These are phyloP conservation scores for Caprella mutica DNA, from an alignment of 2,888 invertebrate species.

Conservation along the genomic window DNA sequence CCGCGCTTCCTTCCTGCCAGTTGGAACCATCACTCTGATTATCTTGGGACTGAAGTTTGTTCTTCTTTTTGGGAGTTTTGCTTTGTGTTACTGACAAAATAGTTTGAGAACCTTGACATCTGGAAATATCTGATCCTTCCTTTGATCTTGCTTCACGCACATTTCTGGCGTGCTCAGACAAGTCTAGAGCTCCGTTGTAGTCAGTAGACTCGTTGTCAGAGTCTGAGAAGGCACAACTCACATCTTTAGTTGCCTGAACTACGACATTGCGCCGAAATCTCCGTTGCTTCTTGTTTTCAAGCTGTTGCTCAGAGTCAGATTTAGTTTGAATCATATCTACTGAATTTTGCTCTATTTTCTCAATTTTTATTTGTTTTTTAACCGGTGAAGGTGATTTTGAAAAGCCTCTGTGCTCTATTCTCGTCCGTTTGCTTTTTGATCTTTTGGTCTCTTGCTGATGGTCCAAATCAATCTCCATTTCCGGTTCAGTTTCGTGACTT, in stretches of 20 bases:
- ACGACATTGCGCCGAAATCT: conserved; percentile 5
- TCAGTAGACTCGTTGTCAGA: conserved; percentile 17
- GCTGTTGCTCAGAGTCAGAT: conserved; percentile 14
- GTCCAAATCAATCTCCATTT: conserved; percentile 17
- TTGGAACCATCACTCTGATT: background rate
- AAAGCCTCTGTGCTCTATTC: background rate
- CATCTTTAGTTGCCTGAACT: conserved; percentile 1
- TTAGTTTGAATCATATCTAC: conserved; percentile 25
- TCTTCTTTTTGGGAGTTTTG: conserved; percentile 20
- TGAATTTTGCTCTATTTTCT: conserved; percentile 9
- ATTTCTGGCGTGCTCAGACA: conserved; percentile 27
- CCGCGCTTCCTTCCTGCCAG: conserved; percentile 9
- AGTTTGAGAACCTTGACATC: conserved; percentile 26
- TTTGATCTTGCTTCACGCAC: conserved; percentile 23
- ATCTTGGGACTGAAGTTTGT: conserved; percentile 9
- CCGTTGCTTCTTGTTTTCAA: background rate
- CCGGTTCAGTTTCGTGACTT: conserved; percentile 32
- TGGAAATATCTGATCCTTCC: conserved; percentile 6
- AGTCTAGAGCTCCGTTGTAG: conserved; percentile 25
- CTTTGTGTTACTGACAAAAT: conserved; percentile 28
- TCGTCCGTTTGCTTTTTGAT: background rate
- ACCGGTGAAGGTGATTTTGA: conserved; percentile 3
- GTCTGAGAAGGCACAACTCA: conserved; percentile 9
- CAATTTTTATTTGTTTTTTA: no score
- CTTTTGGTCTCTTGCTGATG: conserved; percentile 13